Evolutionary conservation across 1,140 invertebrate genomes (phyloP).

Genomic region (Centruroides sculpturatus): DNA sequence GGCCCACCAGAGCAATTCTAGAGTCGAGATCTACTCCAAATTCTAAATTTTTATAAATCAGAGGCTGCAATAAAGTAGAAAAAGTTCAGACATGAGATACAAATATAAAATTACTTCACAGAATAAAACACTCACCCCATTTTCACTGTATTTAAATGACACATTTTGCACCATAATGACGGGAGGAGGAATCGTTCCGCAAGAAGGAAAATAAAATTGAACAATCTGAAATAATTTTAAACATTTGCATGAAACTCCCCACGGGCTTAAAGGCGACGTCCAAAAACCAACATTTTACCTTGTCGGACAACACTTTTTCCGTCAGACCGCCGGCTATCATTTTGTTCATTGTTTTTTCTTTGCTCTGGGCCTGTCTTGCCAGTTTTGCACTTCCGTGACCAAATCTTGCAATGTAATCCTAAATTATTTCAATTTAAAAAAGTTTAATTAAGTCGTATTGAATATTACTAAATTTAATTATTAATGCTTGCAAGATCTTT

Average conservation of each 20-base stretch:
- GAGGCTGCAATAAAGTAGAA: slow-evolving; percentile 39
- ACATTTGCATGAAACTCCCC: slow-evolving; percentile 14
- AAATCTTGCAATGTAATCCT: slow-evolving; percentile 97
- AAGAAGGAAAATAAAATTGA: slow-evolving; percentile 91
- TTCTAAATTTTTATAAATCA: slow-evolving; percentile 94
- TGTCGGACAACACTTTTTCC: slow-evolving; percentile 81
- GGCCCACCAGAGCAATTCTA: slow-evolving; percentile 89
- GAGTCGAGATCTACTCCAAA: slow-evolving; percentile 99
- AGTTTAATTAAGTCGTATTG: too few species aligned
- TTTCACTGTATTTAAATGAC: slow-evolving; percentile 82
- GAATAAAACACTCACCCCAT: slow-evolving; percentile 27
- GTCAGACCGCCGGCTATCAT: slow-evolving; percentile 97
- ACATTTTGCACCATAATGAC: slow-evolving; percentile 99
- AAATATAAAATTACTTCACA: neutral
- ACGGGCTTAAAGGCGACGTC: neutral
- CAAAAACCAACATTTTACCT: slow-evolving; percentile 30
- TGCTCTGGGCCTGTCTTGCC: slow-evolving; percentile 95
- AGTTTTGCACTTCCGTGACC: slow-evolving; percentile 98
- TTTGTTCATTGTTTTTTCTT: slow-evolving; percentile 97
- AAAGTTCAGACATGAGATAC: neutral
- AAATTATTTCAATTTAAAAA: slow-evolving; percentile 17
- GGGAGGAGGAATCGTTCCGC: slow-evolving; percentile 91
- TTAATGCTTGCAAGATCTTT: too few species aligned
- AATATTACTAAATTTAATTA: too few species aligned
- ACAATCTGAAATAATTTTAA: slow-evolving; percentile 38